A percentile compares a stretch with the other conserved stretches of the same genome.
Conservation (phyloP, 2,797 vertebrate genomes). For the Siniperca scherzeri region DNA sequence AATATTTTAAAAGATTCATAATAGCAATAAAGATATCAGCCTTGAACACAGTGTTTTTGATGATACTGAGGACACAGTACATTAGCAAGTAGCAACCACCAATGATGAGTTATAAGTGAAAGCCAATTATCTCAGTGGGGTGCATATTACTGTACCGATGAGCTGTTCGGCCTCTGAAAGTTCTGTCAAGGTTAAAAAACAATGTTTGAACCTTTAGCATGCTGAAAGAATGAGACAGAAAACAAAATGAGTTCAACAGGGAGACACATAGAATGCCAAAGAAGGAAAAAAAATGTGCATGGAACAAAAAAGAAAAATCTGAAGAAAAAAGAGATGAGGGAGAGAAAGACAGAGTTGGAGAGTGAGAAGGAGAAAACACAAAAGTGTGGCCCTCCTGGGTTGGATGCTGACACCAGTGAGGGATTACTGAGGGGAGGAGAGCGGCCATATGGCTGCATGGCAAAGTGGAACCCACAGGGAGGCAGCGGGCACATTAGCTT, state of each 20-base stretch:
- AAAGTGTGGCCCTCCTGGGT: conserved; percentile 80
- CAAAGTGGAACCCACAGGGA: conserved; percentile 80
- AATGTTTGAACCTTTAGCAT: conserved; percentile 65
- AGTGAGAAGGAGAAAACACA: conserved; percentile 68
- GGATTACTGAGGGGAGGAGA: conserved; percentile 81
- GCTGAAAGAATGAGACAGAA: conserved; percentile 46
- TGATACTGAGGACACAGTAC: conserved; percentile 43
- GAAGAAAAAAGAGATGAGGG: conserved; percentile 42
- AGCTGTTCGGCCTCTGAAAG: conserved; percentile 56
- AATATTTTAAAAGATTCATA: conserved; percentile 20
- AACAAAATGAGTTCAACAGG: conserved; percentile 64
- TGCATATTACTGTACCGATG: conserved; percentile 58
- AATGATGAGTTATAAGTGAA: conserved; percentile 67
- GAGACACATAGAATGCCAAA: conserved; percentile 60
- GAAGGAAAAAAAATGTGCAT: conserved; percentile 10
- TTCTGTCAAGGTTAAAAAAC: conserved; percentile 78
- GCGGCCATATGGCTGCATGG: conserved; percentile 82
- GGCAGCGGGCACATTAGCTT: conserved; percentile 81
- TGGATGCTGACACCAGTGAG: conserved; percentile 81
- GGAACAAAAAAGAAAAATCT: conserved; percentile 22
- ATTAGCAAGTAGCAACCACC: conserved; percentile 54
- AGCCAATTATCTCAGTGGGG: conserved; percentile 68
- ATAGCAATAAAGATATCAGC: conserved; percentile 24
- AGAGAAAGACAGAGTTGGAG: conserved; percentile 44
- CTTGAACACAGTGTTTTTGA: conserved; percentile 26